These are phyloP conservation scores for Odobenus rosmarus DNA, from an alignment of 2,113 vertebrate genomes.

Conservation along the genomic window DNA sequence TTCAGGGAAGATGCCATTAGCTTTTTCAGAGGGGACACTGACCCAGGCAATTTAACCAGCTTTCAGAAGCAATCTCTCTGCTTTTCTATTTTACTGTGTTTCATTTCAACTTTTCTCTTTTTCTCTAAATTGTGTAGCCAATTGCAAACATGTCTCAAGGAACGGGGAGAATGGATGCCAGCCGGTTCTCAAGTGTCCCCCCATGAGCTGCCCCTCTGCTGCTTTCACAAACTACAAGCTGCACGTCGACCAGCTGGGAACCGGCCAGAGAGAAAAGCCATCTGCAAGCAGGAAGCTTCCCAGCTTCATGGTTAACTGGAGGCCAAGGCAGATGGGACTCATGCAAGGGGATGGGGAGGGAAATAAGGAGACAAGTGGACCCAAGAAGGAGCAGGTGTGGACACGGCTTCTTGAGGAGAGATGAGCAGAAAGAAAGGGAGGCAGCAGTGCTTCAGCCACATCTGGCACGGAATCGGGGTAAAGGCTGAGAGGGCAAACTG, in stretches of 20 bases:
- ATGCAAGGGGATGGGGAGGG: background rate
- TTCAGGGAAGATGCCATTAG: constrained; percentile 35
- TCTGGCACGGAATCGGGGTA: fast-evolving
- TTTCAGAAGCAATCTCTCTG: constrained; percentile 63
- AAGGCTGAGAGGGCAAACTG: background rate
- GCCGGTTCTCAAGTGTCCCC: background rate
- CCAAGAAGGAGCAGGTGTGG: background rate
- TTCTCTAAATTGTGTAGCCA: constrained; percentile 42
- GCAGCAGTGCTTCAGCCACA: background rate
- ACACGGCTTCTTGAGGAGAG: background rate
- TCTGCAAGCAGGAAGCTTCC: background rate
- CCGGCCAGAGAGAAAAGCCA: background rate
- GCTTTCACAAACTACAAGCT: background rate
- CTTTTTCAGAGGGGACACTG: constrained; percentile 59
- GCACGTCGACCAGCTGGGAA: background rate
- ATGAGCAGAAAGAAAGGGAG: background rate
- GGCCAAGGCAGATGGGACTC: background rate
- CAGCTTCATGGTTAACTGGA: background rate
- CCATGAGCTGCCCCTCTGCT: background rate
- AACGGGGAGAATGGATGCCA: background rate
- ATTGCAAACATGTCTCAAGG: constrained; percentile 11
- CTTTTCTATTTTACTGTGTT: constrained; percentile 63
- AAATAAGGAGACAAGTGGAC: background rate
- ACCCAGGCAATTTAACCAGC: constrained; percentile 63
- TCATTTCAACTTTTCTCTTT: constrained; percentile 53